Conservation (phyloP, 2,888 invertebrate species). For the Lepidocyrtinus sp. region DNA sequence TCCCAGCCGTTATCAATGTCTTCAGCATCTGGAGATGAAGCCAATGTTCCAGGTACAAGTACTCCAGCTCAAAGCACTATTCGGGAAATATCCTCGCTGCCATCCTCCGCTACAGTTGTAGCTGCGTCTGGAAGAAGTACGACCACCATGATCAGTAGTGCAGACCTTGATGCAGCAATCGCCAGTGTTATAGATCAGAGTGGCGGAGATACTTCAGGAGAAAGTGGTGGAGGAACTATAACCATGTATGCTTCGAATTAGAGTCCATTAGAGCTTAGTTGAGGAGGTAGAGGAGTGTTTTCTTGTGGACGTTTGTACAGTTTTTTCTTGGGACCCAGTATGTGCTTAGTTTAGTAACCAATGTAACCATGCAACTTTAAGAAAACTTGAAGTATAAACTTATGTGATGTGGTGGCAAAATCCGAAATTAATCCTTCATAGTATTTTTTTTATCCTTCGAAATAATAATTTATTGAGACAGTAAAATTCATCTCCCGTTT, state of each 20-base stretch:
- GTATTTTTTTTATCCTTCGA: too few species aligned
- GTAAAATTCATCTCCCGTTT: neutral
- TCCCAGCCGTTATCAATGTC: slow-evolving; percentile 22
- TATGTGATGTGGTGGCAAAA: neutral
- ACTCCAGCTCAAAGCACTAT: neutral
- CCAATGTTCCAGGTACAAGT: too few species aligned
- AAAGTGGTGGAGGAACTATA: slow-evolving; percentile 33
- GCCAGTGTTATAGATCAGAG: slow-evolving; percentile 45
- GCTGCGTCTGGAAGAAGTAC: neutral
- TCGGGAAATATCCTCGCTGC: neutral
- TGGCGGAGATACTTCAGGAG: neutral
- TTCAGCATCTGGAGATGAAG: neutral
- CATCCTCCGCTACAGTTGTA: neutral
- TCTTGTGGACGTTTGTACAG: neutral
- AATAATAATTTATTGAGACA: neutral
- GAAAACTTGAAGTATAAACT: too few species aligned
- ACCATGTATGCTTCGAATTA: slow-evolving; percentile 52
- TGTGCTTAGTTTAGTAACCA: neutral
- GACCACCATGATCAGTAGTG: slow-evolving; percentile 25
- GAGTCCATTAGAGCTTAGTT: neutral
- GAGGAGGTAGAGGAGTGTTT: neutral
- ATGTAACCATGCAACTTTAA: slow-evolving; percentile 46
- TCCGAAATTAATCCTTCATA: neutral
- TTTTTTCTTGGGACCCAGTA: neutral
- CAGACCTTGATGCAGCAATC: slow-evolving; percentile 40